phyloP scores from a whole-genome alignment of 2,797 vertebrate species.

The Cynopterus sphinx region DNA sequence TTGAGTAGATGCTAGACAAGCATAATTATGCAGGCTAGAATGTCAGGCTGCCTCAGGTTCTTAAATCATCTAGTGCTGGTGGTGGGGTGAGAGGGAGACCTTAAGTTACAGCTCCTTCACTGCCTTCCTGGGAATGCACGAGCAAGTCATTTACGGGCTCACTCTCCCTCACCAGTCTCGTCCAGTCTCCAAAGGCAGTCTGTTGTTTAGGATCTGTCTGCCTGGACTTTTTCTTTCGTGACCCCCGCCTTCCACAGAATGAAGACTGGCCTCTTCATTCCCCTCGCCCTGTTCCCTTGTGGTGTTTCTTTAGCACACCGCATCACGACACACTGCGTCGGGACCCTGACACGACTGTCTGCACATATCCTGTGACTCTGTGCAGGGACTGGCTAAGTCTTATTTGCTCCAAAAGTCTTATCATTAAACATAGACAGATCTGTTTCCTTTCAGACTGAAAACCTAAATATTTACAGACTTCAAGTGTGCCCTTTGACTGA shows the following conservation, averaged over 20 bases:
- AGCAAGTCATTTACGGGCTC: not conserved
- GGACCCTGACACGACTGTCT: not conserved
- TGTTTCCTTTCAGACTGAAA: not conserved
- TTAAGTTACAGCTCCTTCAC: not conserved
- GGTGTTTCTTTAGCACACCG: too few species aligned
- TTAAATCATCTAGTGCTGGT: too few species aligned
- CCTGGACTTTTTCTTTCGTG: not conserved
- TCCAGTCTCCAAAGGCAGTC: not conserved
- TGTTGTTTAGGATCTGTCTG: not conserved
- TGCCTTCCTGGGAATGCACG: not conserved
- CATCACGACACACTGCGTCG: not conserved
- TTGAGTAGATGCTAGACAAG: not conserved
- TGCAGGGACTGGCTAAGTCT: not conserved
- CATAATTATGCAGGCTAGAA: not conserved
- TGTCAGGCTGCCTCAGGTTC: not conserved
- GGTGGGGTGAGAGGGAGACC: rapidly evolving
- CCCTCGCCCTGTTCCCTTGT: rapidly evolving
- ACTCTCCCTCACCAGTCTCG: not conserved
- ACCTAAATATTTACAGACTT: not conserved
- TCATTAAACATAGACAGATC: not conserved
- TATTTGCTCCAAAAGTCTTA: not conserved
- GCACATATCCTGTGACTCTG: not conserved
- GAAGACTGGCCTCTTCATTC: not conserved
- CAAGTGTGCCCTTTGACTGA: not conserved
- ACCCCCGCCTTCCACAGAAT: not conserved